Evolutionary conservation across 2,888 invertebrate species (phyloP), one percentile per base, ranked within the genome.

Genomic region (Cryptocephalus primarius): DNA sequence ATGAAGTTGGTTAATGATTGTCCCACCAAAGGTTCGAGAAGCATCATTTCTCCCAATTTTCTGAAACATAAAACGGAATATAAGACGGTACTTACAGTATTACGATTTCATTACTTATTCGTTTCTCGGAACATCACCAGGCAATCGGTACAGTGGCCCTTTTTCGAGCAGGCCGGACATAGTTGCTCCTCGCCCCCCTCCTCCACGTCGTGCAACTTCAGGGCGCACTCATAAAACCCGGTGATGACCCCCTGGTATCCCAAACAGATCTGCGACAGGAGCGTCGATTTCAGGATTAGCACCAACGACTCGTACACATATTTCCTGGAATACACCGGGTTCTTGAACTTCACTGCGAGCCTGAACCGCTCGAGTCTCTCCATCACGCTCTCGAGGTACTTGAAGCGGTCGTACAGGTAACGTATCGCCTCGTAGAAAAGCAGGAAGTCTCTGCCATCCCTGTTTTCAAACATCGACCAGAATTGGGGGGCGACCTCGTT

Each of bases 1-100:
- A 93, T 88, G 44, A 94, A 76, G 48, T 79, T 79, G 1, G 91
- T 91, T 9, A 94, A 72, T 1, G 89, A 83, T 65, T 88, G 87
- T 0, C 91, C 91, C 2, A 89, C 84, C 33, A 94, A 70, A 57
- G 88, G 79, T 66, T 93, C 92, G 42, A 92, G 68, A 41, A 93
- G 69, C 48, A 83, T 83, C 59, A 93, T 71, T 62, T 85, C 81
- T 56, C 83, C 77, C n/a, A 90, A 70, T 66, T 76, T 76, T 48
- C 77, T 74, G 54, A 46, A 64, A 63, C 77, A 73, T 55, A 48
- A 64, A 62, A 55, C 42, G 32, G 9, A 40, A 11, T n/a, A n/a
- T n/a, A n/a, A n/a, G n/a, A n/a, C n/a, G n/a, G 2, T n/a, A 11
- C 13, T 13, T n/a, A 14, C 33, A n/a, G 4, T 32, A 33, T 45